These are phyloP conservation scores for Picathartes gymnocephalus DNA, from an alignment of 2,113 vertebrate genomes.

Conservation along the genomic window DNA sequence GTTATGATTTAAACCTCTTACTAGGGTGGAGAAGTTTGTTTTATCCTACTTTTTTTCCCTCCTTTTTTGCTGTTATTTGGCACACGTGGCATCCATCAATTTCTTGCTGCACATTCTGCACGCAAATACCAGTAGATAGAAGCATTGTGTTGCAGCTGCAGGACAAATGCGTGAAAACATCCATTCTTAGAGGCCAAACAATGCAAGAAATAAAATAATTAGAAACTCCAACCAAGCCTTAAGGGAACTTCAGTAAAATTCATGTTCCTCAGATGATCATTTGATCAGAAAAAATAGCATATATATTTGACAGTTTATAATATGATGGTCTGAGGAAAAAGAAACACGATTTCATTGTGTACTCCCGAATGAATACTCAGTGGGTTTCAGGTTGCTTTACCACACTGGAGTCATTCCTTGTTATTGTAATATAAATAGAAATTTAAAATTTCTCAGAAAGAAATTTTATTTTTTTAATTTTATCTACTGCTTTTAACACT, in stretches of 20 bases:
- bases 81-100: background rate
- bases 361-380: background rate
- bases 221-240: background rate
- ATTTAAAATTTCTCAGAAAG: background rate
- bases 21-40: slow-evolving; percentile 38
- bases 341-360: background rate
- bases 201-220: background rate
- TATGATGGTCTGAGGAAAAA: background rate
- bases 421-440: background rate
- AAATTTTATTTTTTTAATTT: background rate
- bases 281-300: background rate
- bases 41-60: background rate
- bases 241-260: background rate
- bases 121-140: background rate
- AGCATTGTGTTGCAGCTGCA: background rate
- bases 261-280: background rate
- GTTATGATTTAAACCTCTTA: slow-evolving; percentile 39
- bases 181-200: background rate
- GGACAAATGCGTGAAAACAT: background rate
- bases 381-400: background rate
- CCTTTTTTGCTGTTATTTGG: background rate
- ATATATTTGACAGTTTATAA: background rate
- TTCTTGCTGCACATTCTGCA: slow-evolving; percentile 12
- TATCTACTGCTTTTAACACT: background rate
- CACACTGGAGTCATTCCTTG: background rate